These are phyloP conservation scores for Caenorhabditis inopinata DNA, from an alignment of 1,140 invertebrate genomes.

Conservation along the genomic window DNA sequence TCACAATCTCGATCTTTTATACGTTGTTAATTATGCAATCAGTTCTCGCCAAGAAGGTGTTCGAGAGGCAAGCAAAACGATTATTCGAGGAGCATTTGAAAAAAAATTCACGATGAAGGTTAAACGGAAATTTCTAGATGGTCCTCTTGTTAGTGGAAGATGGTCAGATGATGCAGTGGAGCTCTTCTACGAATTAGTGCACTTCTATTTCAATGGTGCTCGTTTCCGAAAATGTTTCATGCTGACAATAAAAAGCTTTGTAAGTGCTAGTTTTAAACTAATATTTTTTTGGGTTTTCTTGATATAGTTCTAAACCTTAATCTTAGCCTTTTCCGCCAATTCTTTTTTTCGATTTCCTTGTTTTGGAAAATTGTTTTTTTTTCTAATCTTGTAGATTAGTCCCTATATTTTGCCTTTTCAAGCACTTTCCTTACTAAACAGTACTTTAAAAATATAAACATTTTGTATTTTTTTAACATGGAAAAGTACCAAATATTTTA, in stretches of 20 bases:
- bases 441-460: no score
- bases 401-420: no score
- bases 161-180: neutral
- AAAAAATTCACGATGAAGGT: neutral
- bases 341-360: no score
- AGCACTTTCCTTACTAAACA: no score
- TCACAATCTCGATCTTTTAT: neutral
- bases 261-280: neutral
- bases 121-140: neutral
- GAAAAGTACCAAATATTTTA: no score
- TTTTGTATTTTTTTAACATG: no score
- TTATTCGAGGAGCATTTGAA: neutral
- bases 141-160: neutral
- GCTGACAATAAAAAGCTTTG: neutral
- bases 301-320: no score
- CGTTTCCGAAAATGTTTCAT: neutral
- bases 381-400: no score
- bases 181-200: neutral
- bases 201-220: neutral
- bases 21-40: neutral
- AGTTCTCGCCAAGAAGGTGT: neutral
- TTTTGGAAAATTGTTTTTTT: no score
- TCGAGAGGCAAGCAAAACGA: neutral
- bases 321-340: no score
- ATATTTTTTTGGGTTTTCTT: neutral